These are phyloP conservation scores for Holothuria glaberrima DNA, from an alignment of 35 echinoderm and acorn worm genomes.

Conservation along the genomic window DNA sequence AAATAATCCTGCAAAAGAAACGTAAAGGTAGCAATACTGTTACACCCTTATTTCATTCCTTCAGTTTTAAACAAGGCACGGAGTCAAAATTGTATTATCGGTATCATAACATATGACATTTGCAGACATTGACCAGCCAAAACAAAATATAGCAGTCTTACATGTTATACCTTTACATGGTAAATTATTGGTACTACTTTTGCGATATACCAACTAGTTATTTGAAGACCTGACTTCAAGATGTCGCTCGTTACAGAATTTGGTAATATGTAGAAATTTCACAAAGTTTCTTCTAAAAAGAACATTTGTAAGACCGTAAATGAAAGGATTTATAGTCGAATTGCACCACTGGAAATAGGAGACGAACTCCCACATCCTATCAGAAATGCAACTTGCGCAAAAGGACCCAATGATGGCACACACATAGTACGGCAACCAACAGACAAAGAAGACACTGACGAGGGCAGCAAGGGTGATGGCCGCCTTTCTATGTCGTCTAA, in stretches of 20 bases:
- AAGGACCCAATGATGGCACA: conserved; percentile 14
- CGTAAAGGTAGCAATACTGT: too few relatives aligned
- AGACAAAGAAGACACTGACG: conserved; percentile 32
- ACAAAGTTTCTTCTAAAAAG: conserved; percentile 57
- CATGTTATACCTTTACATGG: too few relatives aligned
- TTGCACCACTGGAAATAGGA: conserved; percentile 61
- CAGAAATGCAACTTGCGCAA: neutral
- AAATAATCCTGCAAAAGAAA: too few relatives aligned
- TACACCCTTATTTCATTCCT: too few relatives aligned
- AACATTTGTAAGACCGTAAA: conserved; percentile 53
- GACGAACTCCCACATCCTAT: conserved; percentile 29
- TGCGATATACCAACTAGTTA: neutral
- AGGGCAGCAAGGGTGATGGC: conserved; percentile 45
- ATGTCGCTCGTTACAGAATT: neutral
- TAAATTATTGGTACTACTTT: too few relatives aligned
- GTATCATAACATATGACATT: too few relatives aligned
- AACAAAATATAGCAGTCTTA: too few relatives aligned
- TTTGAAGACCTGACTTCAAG: neutral
- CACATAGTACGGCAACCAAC: conserved; percentile 58
- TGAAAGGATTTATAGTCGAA: conserved; percentile 52
- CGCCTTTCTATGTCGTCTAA: conserved; percentile 42
- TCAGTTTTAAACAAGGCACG: too few relatives aligned
- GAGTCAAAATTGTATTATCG: too few relatives aligned
- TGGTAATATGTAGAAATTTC: neutral
- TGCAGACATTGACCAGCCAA: too few relatives aligned